These are phyloP conservation scores for Vulpes vulpes DNA, from an alignment of 2,113 vertebrate species.

Conservation along the genomic window DNA sequence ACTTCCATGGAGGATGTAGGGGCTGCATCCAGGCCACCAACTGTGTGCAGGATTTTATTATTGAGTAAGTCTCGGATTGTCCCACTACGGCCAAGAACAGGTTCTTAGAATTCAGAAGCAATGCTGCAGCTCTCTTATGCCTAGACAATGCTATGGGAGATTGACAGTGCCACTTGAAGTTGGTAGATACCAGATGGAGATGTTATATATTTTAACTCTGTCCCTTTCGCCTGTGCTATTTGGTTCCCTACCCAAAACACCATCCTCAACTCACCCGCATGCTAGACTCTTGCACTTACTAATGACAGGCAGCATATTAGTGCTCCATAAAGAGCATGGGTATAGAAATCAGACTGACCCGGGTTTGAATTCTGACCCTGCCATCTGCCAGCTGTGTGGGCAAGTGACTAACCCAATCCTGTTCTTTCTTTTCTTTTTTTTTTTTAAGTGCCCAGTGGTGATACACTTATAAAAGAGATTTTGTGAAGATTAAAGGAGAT, in stretches of 20 bases:
- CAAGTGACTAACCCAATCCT: neutral
- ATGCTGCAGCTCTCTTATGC: neutral
- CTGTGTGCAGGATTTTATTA: constrained; percentile 3
- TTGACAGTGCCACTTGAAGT: too few relatives aligned
- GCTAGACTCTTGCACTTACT: neutral
- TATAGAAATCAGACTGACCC: neutral
- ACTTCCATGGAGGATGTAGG: neutral
- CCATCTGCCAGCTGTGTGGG: neutral
- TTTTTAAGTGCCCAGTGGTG: neutral
- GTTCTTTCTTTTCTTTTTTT: neutral
- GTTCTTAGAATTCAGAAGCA: neutral
- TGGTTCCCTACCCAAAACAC: neutral
- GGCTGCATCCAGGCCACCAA: neutral
- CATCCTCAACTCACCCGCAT: neutral
- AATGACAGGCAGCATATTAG: neutral
- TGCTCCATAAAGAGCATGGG: neutral
- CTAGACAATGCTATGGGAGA: neutral
- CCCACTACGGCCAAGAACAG: neutral
- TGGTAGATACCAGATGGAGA: neutral
- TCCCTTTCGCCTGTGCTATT: neutral
- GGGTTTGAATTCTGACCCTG: neutral
- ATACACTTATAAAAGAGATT: neutral
- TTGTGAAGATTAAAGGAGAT: neutral
- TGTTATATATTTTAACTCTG: neutral
- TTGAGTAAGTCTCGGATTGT: neutral